These are phyloP conservation scores for Agonopterix alstromeriana DNA, from an alignment of 2,888 invertebrate genomes.

Conservation along the genomic window DNA sequence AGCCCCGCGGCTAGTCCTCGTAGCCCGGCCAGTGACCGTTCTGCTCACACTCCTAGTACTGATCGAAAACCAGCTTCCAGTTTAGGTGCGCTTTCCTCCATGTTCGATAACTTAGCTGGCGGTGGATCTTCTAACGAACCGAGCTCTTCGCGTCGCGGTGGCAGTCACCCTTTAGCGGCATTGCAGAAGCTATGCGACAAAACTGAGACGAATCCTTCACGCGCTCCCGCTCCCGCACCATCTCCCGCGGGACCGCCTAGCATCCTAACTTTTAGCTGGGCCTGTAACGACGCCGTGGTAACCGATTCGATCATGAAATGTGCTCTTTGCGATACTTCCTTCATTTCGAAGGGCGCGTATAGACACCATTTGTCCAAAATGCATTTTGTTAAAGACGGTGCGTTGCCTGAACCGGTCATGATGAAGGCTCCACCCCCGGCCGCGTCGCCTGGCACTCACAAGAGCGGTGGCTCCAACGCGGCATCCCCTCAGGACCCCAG, in stretches of 20 bases:
- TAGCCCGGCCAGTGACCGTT: slow-evolving; percentile 88
- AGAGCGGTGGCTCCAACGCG: slow-evolving; percentile 57
- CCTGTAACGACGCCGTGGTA: slow-evolving; percentile 93
- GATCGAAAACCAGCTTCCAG: slow-evolving; percentile 80
- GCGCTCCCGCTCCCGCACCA: slow-evolving; percentile 67
- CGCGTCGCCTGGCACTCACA: slow-evolving; percentile 60
- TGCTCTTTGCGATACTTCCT: slow-evolving; percentile 96
- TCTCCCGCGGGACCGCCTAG: slow-evolving; percentile 85
- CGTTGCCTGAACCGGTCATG: slow-evolving; percentile 84
- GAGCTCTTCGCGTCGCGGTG: slow-evolving; percentile 79
- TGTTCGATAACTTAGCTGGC: slow-evolving; percentile 91
- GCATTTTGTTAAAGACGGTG: slow-evolving; percentile 96
- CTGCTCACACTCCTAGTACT: slow-evolving; percentile 83
- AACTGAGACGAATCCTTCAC: slow-evolving; percentile 86
- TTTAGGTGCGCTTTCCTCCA: slow-evolving; percentile 89
- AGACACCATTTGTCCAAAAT: slow-evolving; percentile 97
- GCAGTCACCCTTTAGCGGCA: slow-evolving; percentile 94
- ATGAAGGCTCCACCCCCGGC: slow-evolving; percentile 73
- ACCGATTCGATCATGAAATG: slow-evolving; percentile 95
- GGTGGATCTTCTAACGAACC: slow-evolving; percentile 61
- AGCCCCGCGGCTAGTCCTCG: slow-evolving; percentile 79
- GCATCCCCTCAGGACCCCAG: slow-evolving; percentile 75
- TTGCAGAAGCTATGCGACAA: slow-evolving; percentile 97
- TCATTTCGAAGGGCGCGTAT: slow-evolving; percentile 97
- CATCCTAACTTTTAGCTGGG: slow-evolving; percentile 95